Percentiles rank a stretch among this genome's conserved stretches.
phyloP scores from a whole-genome alignment of 2,113 vertebrate species.

The Thryonomys swinderianus region DNA sequence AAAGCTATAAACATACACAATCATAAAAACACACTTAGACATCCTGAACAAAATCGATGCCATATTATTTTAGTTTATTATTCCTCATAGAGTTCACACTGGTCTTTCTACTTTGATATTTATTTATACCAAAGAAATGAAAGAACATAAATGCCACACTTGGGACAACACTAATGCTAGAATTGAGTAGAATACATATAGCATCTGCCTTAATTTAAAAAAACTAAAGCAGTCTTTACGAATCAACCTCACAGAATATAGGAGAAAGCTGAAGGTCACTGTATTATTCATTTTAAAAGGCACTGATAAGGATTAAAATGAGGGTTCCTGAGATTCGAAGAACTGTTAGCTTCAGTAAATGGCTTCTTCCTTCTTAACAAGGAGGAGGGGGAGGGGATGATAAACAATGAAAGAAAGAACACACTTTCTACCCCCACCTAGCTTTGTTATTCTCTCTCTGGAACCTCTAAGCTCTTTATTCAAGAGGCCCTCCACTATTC shows the following conservation, averaged over 20 bases:
- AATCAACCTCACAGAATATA: constrained; percentile 80
- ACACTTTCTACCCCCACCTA: background rate
- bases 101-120: constrained; percentile 87
- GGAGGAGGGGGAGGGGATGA: background rate
- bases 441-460: constrained; percentile 77
- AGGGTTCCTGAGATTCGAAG: constrained; percentile 61
- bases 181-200: constrained; percentile 76
- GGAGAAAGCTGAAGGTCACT: constrained; percentile 88
- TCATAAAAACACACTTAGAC: constrained; percentile 89
- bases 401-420: background rate
- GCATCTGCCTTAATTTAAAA: constrained; percentile 85
- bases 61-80: constrained; percentile 91
- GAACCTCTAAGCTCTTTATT: constrained; percentile 70
- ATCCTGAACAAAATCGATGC: constrained; percentile 88
- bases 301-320: constrained; percentile 61
- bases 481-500: constrained; percentile 73
- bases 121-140: constrained; percentile 88
- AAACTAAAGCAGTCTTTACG: constrained; percentile 81
- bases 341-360: constrained; percentile 61
- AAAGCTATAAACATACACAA: constrained; percentile 87
- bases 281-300: constrained; percentile 76
- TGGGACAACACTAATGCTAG: constrained; percentile 85
- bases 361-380: constrained; percentile 66
- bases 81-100: constrained; percentile 85
- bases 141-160: constrained; percentile 88